Conservation (phyloP, 2,888 invertebrate genomes). For the Dorcus hopei region DNA sequence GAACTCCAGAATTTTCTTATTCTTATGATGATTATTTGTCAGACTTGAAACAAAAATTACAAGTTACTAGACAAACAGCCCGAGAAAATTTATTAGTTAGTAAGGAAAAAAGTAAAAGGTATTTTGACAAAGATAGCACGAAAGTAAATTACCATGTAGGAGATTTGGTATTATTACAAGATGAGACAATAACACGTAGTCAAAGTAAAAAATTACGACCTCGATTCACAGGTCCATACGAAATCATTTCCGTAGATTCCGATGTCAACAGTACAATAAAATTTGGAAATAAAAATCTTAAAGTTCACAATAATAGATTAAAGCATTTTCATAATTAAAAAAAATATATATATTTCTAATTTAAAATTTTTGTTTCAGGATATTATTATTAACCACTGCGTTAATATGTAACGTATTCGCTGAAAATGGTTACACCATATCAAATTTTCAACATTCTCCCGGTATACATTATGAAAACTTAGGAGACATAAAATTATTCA, state of each 20-base stretch:
- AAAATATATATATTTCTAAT: too few species aligned
- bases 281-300: too few species aligned
- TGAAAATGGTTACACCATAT: too few species aligned
- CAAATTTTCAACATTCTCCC: too few species aligned
- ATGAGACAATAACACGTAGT: conserved; percentile 4
- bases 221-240: conserved; percentile 5
- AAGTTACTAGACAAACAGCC: conserved; percentile 22
- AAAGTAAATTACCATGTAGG: neutral
- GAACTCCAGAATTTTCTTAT: conserved; percentile 23
- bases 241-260: neutral
- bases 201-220: conserved; percentile 6
- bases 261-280: too few species aligned
- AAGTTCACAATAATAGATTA: too few species aligned
- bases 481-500: too few species aligned
- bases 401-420: too few species aligned
- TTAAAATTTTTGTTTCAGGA: too few species aligned
- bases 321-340: too few species aligned
- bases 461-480: too few species aligned
- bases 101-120: neutral
- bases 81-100: conserved; percentile 14
- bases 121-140: too few species aligned
- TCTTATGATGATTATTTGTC: conserved; percentile 25
- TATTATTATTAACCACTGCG: neutral
- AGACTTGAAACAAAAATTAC: conserved; percentile 20
- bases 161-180: conserved; percentile 4